phyloP scores from a whole-genome alignment of 2,888 invertebrate species.

The Microctonus brassicae region DNA sequence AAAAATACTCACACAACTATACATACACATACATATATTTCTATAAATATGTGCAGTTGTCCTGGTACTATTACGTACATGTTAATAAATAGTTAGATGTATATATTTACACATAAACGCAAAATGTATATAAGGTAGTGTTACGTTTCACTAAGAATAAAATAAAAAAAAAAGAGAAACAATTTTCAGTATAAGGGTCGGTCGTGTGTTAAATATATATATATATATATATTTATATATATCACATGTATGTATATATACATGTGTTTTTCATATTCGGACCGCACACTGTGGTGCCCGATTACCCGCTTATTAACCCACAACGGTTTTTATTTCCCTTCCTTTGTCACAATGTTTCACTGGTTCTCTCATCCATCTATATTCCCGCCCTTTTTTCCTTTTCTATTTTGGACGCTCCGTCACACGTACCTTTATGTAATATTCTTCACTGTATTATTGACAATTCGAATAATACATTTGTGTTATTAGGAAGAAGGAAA shows the following conservation, averaged over 20 bases:
- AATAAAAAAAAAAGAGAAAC: constrained; percentile 22
- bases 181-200: constrained; percentile 21
- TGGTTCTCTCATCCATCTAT: constrained; percentile 8
- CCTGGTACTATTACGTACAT: too few relatives aligned
- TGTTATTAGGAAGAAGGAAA: background rate
- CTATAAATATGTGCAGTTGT: too few relatives aligned
- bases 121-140: too few relatives aligned
- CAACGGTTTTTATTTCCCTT: constrained; percentile 52
- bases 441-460: background rate
- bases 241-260: too few relatives aligned
- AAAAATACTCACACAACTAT: too few relatives aligned
- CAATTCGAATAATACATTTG: background rate
- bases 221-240: too few relatives aligned
- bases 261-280: constrained; percentile 1
- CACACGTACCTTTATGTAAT: constrained; percentile 13
- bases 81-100: too few relatives aligned
- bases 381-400: constrained; percentile 23
- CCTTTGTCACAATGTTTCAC: background rate
- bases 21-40: too few relatives aligned
- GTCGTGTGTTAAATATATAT: too few relatives aligned
- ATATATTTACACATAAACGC: too few relatives aligned
- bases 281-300: constrained; percentile 43
- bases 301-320: constrained; percentile 63
- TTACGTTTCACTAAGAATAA: too few relatives aligned
- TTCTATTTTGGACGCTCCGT: background rate